phyloP scores from a whole-genome alignment of 2,113 vertebrate genomes.

The Sardina pilchardus region DNA sequence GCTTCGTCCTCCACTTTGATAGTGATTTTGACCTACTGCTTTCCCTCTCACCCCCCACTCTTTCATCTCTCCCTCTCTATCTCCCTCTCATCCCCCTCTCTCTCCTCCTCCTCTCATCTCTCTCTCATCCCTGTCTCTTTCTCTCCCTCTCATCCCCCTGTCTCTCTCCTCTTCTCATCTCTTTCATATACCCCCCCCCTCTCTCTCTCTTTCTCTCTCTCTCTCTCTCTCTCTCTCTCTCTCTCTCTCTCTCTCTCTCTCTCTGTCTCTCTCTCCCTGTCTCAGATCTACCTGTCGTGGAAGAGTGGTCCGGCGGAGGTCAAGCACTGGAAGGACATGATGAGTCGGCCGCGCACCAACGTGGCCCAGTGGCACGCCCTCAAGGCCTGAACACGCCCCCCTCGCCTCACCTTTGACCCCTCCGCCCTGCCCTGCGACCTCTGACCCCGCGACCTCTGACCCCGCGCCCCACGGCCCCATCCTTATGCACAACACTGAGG shows the following conservation, averaged over 20 bases:
- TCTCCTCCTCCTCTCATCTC: neutral
- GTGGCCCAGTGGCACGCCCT: conserved; percentile 99
- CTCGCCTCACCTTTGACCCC: conserved; percentile 29
- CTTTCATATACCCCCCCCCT: conserved; percentile 6
- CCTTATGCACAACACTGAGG: conserved; percentile 79
- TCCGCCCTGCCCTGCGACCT: neutral
- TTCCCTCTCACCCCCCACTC: neutral
- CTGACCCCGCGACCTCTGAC: neutral
- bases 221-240: conserved; percentile 53
- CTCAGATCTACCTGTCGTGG: conserved; percentile 97
- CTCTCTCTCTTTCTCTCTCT: conserved; percentile 41
- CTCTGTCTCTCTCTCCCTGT: conserved; percentile 24
- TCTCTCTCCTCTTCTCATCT: neutral
- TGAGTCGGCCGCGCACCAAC: conserved; percentile 88
- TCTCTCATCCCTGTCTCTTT: conserved; percentile 38
- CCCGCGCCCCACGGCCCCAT: conserved; percentile 31
- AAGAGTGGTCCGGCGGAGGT: conserved; percentile 97
- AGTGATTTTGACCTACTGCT: neutral
- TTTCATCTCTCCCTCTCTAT: neutral
- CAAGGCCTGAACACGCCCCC: conserved; percentile 82
- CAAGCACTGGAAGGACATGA: conserved; percentile 99
- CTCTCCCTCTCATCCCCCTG: conserved; percentile 39
- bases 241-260: conserved; percentile 53
- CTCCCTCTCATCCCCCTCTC: neutral
- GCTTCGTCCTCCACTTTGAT: conserved; percentile 2